Conservation (phyloP, 2,888 invertebrate species). For the Dione juno region DNA sequence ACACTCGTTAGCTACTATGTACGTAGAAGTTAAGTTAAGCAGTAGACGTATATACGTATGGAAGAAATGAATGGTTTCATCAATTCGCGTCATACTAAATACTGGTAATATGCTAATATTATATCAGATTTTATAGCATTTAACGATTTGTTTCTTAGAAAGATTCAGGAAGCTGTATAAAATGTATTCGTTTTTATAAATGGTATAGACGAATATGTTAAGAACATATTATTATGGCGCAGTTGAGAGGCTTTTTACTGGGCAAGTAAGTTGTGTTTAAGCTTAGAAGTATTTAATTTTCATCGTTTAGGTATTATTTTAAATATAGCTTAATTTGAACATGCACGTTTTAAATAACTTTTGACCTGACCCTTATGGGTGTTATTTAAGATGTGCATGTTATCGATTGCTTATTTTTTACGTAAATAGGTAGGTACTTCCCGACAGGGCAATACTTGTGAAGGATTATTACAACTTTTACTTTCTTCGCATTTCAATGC, state of each 20-base stretch:
- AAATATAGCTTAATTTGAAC: too few species aligned
- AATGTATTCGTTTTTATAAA: background rate
- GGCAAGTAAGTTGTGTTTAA: too few species aligned
- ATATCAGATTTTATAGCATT: slow-evolving; percentile 6
- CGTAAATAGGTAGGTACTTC: too few species aligned
- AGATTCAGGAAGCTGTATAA: background rate
- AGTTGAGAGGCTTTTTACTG: background rate
- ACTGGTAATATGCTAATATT: slow-evolving; percentile 21
- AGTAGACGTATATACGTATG: slow-evolving; percentile 17
- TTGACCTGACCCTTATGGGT: too few species aligned
- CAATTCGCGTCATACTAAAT: slow-evolving; percentile 24
- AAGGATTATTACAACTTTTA: background rate
- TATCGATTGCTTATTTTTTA: too few species aligned
- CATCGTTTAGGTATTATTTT: too few species aligned
- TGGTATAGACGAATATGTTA: background rate
- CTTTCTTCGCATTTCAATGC: background rate
- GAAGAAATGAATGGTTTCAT: slow-evolving; percentile 25
- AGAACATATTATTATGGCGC: background rate
- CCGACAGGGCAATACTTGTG: too few species aligned
- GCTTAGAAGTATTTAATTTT: too few species aligned
- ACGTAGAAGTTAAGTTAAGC: slow-evolving; percentile 33
- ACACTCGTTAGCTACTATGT: slow-evolving; percentile 46
- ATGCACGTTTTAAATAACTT: too few species aligned
- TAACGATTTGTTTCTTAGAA: background rate
- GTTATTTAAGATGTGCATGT: too few species aligned